Base-by-base conservation (phyloP, 2,113 vertebrate species). In the Pachypanchax playfairii region DNA sequence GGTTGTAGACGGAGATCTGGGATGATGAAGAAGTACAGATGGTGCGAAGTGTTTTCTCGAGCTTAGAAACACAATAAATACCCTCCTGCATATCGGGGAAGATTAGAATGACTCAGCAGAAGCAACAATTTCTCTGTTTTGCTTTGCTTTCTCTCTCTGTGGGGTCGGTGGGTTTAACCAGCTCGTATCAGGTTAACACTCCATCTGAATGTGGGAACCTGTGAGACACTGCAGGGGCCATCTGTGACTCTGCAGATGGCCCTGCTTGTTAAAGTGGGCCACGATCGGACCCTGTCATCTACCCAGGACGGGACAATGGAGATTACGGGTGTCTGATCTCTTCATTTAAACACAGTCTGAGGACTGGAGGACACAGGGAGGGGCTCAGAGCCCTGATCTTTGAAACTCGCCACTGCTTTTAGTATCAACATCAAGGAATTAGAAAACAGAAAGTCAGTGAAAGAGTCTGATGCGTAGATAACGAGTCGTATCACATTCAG, bases 241-340 rank as follows among this genome's bases (percentile, higher is more conserved):
- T 88, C 87, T 89, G 89, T 73, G 79, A 65, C 75, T 61, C 79
- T 79, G 80, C 87, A 89, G 88, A 88, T 85, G 86, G 79, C 73
- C 52, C 52, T 9, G 70, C 73, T 24, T 51, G 79, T 69, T 82
- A 83, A 88, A 80, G 74, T 87, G 85, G 82, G 83, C 69, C 85
- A 85, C 13, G 58, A 44, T 65, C 49, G 77, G 73, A 75, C 75
- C 80, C 79, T 55, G 59, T 48, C 54, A 52, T 66, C 70, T 57
- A 68, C 65, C 60, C 69, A 15, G 70, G 65, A 66, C 11, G 15
- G 77, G 80, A 87, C 83, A 88, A 86, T 81, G 78, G 85, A 91
- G 89, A 89, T 89, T 91, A 89, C 52, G 29, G 42, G 69, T 63
- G 87, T 90, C 87, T 89, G 85, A 88, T 90, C 87, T 89, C 74